phyloP scores from a whole-genome alignment of 2,113 vertebrate species.

The Lepisosteus oculatus region DNA sequence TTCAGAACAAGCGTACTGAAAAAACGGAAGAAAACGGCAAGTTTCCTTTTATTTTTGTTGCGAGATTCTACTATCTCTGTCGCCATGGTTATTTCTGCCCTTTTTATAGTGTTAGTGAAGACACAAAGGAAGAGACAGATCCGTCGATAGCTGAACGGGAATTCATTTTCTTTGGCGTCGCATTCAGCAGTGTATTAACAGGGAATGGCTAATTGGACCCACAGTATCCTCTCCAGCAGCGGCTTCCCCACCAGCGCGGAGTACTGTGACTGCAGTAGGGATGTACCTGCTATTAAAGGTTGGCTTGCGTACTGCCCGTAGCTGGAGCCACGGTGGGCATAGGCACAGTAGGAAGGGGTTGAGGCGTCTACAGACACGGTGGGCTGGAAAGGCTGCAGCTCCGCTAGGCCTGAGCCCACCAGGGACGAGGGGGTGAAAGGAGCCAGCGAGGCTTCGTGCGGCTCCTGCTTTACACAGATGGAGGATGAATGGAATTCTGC shows the following conservation, averaged over 20 bases:
- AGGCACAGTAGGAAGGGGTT: constrained; percentile 78
- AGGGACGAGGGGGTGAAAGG: constrained; percentile 83
- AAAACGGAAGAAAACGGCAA: too few relatives aligned
- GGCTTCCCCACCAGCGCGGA: constrained; percentile 15
- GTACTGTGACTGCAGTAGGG: constrained; percentile 47
- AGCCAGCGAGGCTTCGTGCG: constrained; percentile 85
- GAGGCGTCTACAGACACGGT: constrained; percentile 82
- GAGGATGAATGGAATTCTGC: constrained; percentile 82
- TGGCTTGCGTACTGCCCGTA: constrained; percentile 84
- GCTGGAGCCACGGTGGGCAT: constrained; percentile 71
- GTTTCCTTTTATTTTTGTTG: background rate
- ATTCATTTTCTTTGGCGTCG: background rate
- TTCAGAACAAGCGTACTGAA: too few relatives aligned
- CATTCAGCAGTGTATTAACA: background rate
- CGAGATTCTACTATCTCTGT: background rate
- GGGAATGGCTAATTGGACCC: background rate
- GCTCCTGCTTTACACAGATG: constrained; percentile 85
- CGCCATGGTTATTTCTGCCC: too few relatives aligned
- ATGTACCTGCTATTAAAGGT: constrained; percentile 83
- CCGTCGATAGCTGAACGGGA: background rate
- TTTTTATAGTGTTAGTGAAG: too few relatives aligned
- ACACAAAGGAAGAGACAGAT: background rate
- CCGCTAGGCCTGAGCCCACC: constrained; percentile 78
- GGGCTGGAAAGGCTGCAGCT: constrained; percentile 82
- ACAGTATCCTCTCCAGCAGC: constrained; percentile 3